Base-by-base conservation (phyloP, 2,888 invertebrate species). In the Empis livida region DNA sequence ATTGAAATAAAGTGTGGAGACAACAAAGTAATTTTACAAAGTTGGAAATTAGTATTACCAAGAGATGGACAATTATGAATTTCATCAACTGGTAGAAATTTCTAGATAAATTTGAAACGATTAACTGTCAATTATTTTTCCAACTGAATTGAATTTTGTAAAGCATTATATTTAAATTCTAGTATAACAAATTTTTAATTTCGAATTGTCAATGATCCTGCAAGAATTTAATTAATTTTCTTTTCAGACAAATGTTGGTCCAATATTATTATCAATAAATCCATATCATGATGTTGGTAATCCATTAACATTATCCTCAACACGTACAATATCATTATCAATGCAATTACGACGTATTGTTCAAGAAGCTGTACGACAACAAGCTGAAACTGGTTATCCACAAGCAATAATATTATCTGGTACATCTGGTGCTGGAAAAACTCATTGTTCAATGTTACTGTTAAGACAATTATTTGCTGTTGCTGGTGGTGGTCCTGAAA, bases 341-440 rank as follows among this genome's bases (percentile, higher is more conserved):
- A 78, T 84, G n/a, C 89, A 91, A 68, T 75, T 94, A 55, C 82
- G 86, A 66, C 82, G 83, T 65, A 86, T 93, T 47, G 91, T 93
- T 47, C 85, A 86, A 71, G 91, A 91, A 73, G 91, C 92, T 43
- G 89, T 93, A 56, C 77, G 91, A 53, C 92, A 92, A 71, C 92
- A 93, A 72, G 86, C 88, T 48, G 94, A 94, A 74, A 90, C 91
- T 54, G 93, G 93, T 57, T 93, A 92, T 72, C 93, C 93, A 48
- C 94, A 94, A 72, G 92, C 93, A 57, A 88, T 94, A 61, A 91
- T 94, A 55, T 77, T 93, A 48, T 93, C 88, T 54, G 91, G 90
- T 78, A 72, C 87, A 47, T 90, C 89, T 56, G 95, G 94, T 17
- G 89, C 91, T 17, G 94, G 95, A 23, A 95, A 95, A 73, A 94